Evolutionary conservation across 2,888 invertebrate genomes (phyloP).

Genomic region (Lepidocyrtoides sp.): DNA sequence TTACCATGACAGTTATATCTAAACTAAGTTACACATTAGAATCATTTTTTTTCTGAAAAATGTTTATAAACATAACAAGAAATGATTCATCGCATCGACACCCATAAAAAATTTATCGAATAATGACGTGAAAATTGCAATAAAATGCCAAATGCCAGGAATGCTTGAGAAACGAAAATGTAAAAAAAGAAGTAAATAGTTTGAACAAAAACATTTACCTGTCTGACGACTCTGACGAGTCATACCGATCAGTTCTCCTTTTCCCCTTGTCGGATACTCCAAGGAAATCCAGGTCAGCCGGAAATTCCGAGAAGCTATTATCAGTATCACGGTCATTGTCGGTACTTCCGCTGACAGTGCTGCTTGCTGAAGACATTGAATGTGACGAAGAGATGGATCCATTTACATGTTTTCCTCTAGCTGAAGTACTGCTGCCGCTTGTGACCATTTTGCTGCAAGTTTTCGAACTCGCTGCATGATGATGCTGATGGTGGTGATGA

Average conservation of each 20-base stretch:
- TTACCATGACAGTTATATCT: too few relatives aligned
- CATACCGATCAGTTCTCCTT: constrained; percentile 96
- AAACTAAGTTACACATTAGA: too few relatives aligned
- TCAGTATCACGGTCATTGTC: constrained; percentile 81
- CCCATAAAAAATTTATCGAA: too few relatives aligned
- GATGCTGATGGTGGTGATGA: not conserved
- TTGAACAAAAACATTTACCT: constrained; percentile 91
- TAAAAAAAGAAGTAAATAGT: too few relatives aligned
- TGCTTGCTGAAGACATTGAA: constrained; percentile 66
- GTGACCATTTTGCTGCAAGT: constrained; percentile 54
- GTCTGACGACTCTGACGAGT: constrained; percentile 97
- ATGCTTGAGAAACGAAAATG: too few relatives aligned
- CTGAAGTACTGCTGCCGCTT: constrained; percentile 45
- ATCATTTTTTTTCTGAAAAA: too few relatives aligned
- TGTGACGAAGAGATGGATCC: constrained; percentile 39
- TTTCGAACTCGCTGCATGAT: not conserved
- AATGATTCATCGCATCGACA: too few relatives aligned
- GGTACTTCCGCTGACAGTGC: constrained; percentile 75
- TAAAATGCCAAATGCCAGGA: too few relatives aligned
- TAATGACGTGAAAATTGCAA: too few relatives aligned
- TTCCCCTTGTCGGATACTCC: constrained; percentile 87
- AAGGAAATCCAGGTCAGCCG: constrained; percentile 81
- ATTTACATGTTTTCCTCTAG: constrained; percentile 57
- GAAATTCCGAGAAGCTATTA: constrained; percentile 78
- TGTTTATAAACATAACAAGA: too few relatives aligned